Percentiles rank a stretch among this genome's conserved stretches.
phyloP scores from a whole-genome alignment of 2,888 invertebrate species.

The Acheta domesticus region DNA sequence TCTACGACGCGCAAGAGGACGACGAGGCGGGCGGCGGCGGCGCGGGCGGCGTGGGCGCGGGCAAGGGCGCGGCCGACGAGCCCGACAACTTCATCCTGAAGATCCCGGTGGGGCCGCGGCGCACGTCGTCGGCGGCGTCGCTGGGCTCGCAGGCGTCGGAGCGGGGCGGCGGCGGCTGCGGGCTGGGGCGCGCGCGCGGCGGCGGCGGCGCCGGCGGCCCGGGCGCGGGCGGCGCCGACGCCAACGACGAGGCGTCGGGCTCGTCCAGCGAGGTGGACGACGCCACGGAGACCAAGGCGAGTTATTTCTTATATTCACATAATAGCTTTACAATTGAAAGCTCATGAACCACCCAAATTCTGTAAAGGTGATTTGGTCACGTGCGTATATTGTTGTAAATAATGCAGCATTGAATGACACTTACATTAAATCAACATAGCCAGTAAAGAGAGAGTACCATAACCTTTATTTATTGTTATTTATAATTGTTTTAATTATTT shows the following conservation, averaged over 20 bases:
- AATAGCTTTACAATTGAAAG: no score
- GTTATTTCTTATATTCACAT: no score
- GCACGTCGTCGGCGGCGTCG: constrained; percentile 44
- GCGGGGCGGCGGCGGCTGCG: background rate
- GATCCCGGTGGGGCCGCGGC: constrained; percentile 44
- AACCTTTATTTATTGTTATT: no score
- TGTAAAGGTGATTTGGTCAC: no score
- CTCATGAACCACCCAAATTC: no score
- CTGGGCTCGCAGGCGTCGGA: constrained; percentile 32
- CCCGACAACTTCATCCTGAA: constrained; percentile 43
- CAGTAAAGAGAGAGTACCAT: no score
- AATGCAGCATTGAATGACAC: no score
- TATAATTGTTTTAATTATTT: background rate
- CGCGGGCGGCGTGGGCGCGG: constrained; percentile 50
- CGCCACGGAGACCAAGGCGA: constrained; percentile 39
- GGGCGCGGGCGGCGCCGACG: constrained; percentile 33
- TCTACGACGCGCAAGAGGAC: constrained; percentile 59
- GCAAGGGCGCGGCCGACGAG: constrained; percentile 40
- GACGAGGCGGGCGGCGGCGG: constrained; percentile 51
- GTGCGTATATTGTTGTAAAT: no score
- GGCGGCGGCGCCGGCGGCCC: background rate
- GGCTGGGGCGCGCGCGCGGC: background rate
- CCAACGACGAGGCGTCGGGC: constrained; percentile 44
- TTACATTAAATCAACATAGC: no score
- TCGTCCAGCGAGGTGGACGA: constrained; percentile 47